phyloP scores from a whole-genome alignment of 35 echinoderm and acorn worm genomes.

The Lytechinus variegatus region DNA sequence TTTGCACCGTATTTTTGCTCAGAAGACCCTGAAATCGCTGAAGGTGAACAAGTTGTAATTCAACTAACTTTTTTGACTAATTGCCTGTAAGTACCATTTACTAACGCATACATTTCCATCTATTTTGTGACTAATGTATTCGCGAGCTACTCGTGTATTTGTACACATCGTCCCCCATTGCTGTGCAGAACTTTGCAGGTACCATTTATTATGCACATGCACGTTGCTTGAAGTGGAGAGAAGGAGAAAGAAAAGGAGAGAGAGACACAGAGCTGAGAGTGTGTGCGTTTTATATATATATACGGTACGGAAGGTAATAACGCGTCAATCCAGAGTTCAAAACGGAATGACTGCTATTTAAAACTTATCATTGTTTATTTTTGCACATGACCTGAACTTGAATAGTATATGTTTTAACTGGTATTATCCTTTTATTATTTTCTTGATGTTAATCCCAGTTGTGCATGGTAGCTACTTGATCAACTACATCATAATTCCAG shows the following conservation, averaged over 20 bases:
- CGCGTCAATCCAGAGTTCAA: too few species aligned
- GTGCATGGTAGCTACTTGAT: too few species aligned
- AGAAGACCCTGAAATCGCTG: slow-evolving; percentile 19
- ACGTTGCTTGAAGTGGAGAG: not conserved
- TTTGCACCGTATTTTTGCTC: slow-evolving; percentile 4
- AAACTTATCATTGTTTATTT: too few species aligned
- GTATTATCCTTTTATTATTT: too few species aligned
- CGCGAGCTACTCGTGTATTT: not conserved
- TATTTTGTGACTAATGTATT: slow-evolving; percentile 9
- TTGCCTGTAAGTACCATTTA: slow-evolving; percentile 15
- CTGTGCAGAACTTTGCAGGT: not conserved
- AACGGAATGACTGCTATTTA: too few species aligned
- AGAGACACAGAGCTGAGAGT: not conserved
- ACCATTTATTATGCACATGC: not conserved
- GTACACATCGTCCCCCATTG: not conserved
- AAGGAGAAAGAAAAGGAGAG: not conserved
- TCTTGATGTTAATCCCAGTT: too few species aligned
- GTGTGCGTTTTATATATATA: too few species aligned
- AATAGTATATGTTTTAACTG: too few species aligned
- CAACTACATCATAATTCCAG: too few species aligned
- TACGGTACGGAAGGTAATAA: too few species aligned
- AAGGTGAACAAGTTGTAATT: slow-evolving; percentile 35
- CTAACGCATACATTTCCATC: slow-evolving; percentile 31
- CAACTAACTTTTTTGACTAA: slow-evolving; percentile 43
- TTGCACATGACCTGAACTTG: too few species aligned